These are phyloP conservation scores for Bombus vancouverensis DNA, from an alignment of 1,140 invertebrate species.

Conservation along the genomic window DNA sequence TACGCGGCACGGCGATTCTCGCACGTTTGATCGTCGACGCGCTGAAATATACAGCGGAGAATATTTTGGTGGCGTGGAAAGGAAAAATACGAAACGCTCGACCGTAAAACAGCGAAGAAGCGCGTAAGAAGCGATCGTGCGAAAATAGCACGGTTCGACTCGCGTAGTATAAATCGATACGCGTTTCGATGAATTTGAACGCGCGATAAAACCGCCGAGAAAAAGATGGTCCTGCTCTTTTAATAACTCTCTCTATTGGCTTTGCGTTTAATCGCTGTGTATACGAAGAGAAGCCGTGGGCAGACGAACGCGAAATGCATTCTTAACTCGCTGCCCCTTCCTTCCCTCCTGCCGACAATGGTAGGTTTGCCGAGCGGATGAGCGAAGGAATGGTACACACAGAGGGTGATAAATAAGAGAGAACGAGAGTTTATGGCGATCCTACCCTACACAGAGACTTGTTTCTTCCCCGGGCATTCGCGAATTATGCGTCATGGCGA, in stretches of 20 bases:
- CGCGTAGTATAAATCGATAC: neutral
- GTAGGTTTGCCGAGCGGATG: conserved; percentile 45
- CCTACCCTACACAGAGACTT: conserved; percentile 32
- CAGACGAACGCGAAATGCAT: conserved; percentile 69
- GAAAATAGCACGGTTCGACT: neutral
- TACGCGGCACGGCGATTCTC: too few species aligned
- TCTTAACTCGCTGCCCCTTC: conserved; percentile 47
- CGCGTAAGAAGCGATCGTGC: neutral
- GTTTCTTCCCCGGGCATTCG: conserved; percentile 65
- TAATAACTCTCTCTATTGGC: conserved; percentile 46
- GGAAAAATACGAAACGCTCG: neutral
- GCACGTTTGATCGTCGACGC: too few species aligned
- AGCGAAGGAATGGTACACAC: conserved; percentile 58
- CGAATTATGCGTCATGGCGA: conserved; percentile 75
- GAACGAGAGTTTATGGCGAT: conserved; percentile 58
- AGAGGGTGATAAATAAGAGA: conserved; percentile 64
- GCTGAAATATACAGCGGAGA: too few species aligned
- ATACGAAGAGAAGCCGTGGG: conserved; percentile 17
- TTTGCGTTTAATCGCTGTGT: conserved; percentile 44
- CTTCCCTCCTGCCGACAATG: conserved; percentile 4
- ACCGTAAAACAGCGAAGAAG: too few species aligned
- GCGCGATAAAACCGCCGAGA: neutral
- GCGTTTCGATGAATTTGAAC: neutral
- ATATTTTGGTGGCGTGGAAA: neutral
- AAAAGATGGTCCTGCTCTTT: conserved; percentile 33